These are phyloP conservation scores for Melolontha melolontha DNA, from an alignment of 2,888 invertebrate species.

Conservation along the genomic window DNA sequence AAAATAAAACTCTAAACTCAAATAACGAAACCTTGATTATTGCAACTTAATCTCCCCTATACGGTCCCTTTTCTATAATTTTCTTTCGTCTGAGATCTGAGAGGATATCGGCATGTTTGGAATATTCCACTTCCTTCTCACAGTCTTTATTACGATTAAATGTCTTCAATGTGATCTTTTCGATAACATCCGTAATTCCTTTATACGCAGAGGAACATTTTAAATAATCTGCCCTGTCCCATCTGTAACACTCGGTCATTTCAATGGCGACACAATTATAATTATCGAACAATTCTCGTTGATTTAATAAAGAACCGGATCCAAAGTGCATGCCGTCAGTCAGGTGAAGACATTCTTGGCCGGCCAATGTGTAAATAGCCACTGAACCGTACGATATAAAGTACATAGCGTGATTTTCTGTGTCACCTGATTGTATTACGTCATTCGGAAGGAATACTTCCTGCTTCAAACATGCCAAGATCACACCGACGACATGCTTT, in stretches of 20 bases:
- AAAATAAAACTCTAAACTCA: no score
- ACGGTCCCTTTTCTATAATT: slow-evolving; percentile 34
- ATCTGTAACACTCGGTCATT: slow-evolving; percentile 45
- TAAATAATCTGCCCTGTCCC: slow-evolving; percentile 41
- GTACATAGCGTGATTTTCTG: slow-evolving; percentile 33
- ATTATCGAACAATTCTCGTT: slow-evolving; percentile 13
- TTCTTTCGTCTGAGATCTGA: slow-evolving; percentile 26
- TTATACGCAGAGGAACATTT: slow-evolving; percentile 20
- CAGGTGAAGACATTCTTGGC: slow-evolving; percentile 44
- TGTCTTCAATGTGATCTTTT: slow-evolving; percentile 16
- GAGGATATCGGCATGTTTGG: slow-evolving; percentile 26
- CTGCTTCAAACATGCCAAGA: slow-evolving; percentile 42
- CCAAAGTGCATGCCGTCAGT: slow-evolving; percentile 45
- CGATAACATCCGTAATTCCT: slow-evolving; percentile 23
- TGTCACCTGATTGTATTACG: slow-evolving; percentile 39
- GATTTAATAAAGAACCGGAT: slow-evolving; percentile 8
- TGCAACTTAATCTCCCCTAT: slow-evolving; percentile 11
- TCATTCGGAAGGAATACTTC: slow-evolving; percentile 45
- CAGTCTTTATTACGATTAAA: neutral
- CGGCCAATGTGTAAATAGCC: slow-evolving; percentile 41
- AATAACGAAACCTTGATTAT: neutral
- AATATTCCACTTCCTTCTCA: slow-evolving; percentile 13
- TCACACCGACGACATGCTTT: slow-evolving; percentile 39
- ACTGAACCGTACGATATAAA: slow-evolving; percentile 46
- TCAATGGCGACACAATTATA: slow-evolving; percentile 46